Evolutionary conservation across 2,797 vertebrate genomes (phyloP), one percentile per base, ranked within the genome.

Genomic region (Lutjanus argentimaculatus): DNA sequence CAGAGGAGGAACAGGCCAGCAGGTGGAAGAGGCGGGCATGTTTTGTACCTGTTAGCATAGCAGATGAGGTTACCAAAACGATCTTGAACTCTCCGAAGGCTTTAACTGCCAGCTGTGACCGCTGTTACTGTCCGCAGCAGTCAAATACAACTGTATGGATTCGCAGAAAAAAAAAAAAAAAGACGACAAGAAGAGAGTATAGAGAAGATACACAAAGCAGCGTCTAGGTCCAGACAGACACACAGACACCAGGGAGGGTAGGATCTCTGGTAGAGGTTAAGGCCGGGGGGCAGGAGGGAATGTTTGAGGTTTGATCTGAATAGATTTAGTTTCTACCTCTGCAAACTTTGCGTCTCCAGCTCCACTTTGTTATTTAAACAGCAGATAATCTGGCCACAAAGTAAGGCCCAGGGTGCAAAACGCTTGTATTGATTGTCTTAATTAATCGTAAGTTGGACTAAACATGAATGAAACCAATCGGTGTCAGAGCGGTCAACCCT

Each of bases 101-200:
- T 98, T 99, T 98, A 98, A 96, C 95, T 97, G 97, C 97, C 98
- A 98, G 96, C 96, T 97, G 92, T 96, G 95, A 94, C 95, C 97
- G 95, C 97, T 96, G 96, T 96, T 97, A 98, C 95, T 97, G 96
- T 98, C 97, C 95, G 95, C 94, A 93, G 97, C 97, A 93, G 97
- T 97, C 97, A 98, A 97, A 97, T 97, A 99, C 95, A 98, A 96
- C 98, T 99, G 96, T 92, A 95, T 96, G 97, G 96, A 94, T 96
- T 94, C 88, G 95, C 94, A 95, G 95, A 48, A 43, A 43, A 72
- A 75, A 79, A 70, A 59, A 57, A 7, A 22, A 93, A 91, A 96
- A 68, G 85, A 93, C 71, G 72, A 95, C 85, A 96, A 97, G 95
- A 90, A 96, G 93, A 97, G 85, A 95, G 94, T 95, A 94, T 90